Base-by-base conservation (phyloP, 2,888 invertebrate genomes). In the Dendrolimus pini region DNA sequence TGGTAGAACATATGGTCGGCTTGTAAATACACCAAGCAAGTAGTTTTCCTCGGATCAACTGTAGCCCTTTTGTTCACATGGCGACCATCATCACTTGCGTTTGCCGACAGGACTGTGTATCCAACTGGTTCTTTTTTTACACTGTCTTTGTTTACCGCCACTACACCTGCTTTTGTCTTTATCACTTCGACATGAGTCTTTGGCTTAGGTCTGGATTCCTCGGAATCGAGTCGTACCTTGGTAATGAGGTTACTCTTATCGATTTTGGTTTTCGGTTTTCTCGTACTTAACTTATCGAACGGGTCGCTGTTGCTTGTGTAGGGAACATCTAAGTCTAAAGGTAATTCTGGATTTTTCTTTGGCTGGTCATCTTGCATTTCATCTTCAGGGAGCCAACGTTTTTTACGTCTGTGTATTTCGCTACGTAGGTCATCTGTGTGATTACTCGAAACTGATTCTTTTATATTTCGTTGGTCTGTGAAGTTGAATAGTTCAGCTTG, bases 1-100 rank as follows among this genome's bases (percentile, higher is more conserved):
- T 97, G 95, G 88, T 96, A 99, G 85, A 99, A 97, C 85, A 98
- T 95, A 85, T 99, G 98, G 88, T 97, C 97, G 6, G 99, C 98
- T 85, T 99, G 98, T 72, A 99, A 92, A 82, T 98, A 98, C 59
- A 99, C 92, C 93, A 98, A 96, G 77, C 99, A 99, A 0, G 98
- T 98, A 53, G 96, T 97, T 83, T 98, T 98, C 69, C 94, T 94
- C 41, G 96, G 96, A 83, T 96, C 96, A 54, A 96, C 93, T 1
- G 94, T 94, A 8, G 94, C 94, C 63, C 94, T 87, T 75, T 93
- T 94, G 71, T 93, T 93, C 30, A 93, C 93, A 71, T 93, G 93
- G 56, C 93, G 83, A 47, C 92, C 91, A 62, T 93, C 91, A 57
- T 92, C 93, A 8, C 83, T 91, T 1, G 81, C 87, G 59, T 91